Base-by-base conservation (phyloP, 92 coral and sea anemone species). In the Montipora capitata region DNA sequence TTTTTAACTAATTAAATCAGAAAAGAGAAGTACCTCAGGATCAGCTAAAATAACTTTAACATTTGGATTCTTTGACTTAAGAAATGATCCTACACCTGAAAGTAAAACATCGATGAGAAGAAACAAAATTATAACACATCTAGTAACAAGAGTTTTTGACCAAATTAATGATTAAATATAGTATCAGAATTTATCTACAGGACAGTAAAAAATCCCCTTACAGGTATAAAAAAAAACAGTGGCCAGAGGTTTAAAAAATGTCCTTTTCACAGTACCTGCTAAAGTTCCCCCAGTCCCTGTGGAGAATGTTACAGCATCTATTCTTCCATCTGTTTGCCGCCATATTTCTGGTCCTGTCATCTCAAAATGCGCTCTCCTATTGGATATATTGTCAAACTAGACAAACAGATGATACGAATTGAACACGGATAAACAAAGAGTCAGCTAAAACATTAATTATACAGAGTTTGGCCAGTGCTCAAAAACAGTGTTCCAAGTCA, bases 341-440 rank as follows among this genome's bases (percentile, higher is more conserved):
- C 99, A 97, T 42, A 97, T 95, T 86, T 97, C 99, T 59, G 99
- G 99, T 43, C 99, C 99, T 67, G 99, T 97, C 3, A 96, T 97
- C 87, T 97, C 99, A 92, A 97, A 90, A 62, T 97, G 99, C 13
- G 99, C 99, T 79, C 94, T 93, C 58, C 93, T 87, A 73, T 97
- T 97, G 54, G 98, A 95, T 65, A 96, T 94, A 76, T 97, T 97
- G 79, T 97, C 99, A 92, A 97, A 97, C 99, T 97, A 61, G 27
- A 59, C 66, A 48, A 18, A 4, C 44, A 39, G 39, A 40, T 7
- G 2, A 27, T 27, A 27, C 35, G 1, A 27, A 27, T 27, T 27
- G 0, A 0, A 27, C 35, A 27, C 35, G 0, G 35, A 27, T 27
- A 27, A 27, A 27, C 35, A 1, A 27, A 27, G 35, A 27, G 1